phyloP scores from a whole-genome alignment of 2,888 invertebrate species.

The Rhabditophanes sp. region DNA sequence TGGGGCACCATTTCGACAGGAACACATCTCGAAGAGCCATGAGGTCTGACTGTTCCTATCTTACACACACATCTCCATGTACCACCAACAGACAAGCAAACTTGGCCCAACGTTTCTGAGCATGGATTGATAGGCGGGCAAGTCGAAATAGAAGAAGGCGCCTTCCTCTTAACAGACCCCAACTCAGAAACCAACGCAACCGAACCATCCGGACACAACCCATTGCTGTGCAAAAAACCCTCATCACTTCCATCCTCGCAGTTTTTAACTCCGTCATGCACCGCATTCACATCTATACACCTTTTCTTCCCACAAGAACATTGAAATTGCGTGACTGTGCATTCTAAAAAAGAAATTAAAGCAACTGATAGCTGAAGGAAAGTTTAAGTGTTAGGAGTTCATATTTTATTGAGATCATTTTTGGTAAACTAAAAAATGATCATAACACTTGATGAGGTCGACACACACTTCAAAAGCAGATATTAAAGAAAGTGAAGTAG shows the following conservation, averaged over 20 bases:
- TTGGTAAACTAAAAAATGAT: too few relatives aligned
- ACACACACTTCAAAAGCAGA: conserved; percentile 4
- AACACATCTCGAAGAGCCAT: conserved; percentile 28
- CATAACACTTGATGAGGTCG: conserved; percentile 2
- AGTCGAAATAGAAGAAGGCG: too few relatives aligned
- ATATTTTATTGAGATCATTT: neutral
- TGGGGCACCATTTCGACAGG: conserved; percentile 24
- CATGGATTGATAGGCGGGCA: conserved; percentile 12
- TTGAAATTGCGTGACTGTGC: conserved; percentile 45
- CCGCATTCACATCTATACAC: conserved; percentile 44
- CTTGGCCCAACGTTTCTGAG: conserved; percentile 25
- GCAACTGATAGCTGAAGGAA: too few relatives aligned
- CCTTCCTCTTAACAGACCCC: too few relatives aligned
- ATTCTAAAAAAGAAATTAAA: conserved; percentile 45
- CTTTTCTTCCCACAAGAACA: conserved; percentile 47
- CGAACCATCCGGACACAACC: too few relatives aligned
- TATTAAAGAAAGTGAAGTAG: too few relatives aligned
- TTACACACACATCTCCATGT: conserved; percentile 38
- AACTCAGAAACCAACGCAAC: too few relatives aligned
- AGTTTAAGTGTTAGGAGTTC: neutral
- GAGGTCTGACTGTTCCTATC: conserved; percentile 35
- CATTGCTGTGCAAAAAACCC: conserved; percentile 10
- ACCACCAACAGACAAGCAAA: conserved; percentile 36
- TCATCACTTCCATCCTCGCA: conserved; percentile 49
- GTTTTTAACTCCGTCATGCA: conserved; percentile 46